A percentile compares a stretch with the other conserved stretches of the same genome.
Conservation (phyloP, 2,797 vertebrate species). For the Amphiprion clarkii region DNA sequence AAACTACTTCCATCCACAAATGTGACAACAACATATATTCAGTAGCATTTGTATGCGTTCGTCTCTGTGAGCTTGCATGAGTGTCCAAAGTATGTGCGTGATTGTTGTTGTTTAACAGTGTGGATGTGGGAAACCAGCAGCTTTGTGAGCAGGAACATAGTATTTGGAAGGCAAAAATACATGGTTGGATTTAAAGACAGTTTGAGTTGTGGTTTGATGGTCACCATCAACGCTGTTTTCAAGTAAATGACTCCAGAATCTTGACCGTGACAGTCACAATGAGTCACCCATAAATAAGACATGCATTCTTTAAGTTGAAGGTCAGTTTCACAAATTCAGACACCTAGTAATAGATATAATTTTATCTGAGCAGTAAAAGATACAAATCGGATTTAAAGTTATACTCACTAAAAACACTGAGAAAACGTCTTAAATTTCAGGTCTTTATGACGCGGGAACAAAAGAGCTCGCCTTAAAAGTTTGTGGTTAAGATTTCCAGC, state of each 20-base stretch:
- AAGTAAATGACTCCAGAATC: constrained; percentile 20
- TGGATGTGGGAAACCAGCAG: constrained; percentile 16
- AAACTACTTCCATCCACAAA: no score
- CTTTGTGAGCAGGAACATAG: constrained; percentile 18
- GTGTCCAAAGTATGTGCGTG: neutral
- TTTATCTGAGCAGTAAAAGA: neutral
- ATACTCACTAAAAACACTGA: neutral
- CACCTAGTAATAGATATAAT: neutral
- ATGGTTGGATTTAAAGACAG: constrained; percentile 45
- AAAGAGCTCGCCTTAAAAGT: no score
- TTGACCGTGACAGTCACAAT: neutral
- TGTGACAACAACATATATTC: no score
- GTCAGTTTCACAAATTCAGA: neutral
- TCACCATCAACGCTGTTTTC: constrained; percentile 38
- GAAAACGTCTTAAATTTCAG: no score
- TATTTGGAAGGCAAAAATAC: constrained; percentile 31
- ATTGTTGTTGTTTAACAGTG: constrained; percentile 6
- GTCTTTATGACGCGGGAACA: no score
- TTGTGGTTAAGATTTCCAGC: neutral
- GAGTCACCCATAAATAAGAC: constrained; percentile 6
- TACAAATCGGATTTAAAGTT: neutral
- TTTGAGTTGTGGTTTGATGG: constrained; percentile 28
- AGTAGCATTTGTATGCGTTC: neutral
- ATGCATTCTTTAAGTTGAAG: neutral
- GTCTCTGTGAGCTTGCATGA: neutral